Evolutionary conservation across 2,888 invertebrate species (phyloP).

Genomic region (Dryococelus australis): DNA sequence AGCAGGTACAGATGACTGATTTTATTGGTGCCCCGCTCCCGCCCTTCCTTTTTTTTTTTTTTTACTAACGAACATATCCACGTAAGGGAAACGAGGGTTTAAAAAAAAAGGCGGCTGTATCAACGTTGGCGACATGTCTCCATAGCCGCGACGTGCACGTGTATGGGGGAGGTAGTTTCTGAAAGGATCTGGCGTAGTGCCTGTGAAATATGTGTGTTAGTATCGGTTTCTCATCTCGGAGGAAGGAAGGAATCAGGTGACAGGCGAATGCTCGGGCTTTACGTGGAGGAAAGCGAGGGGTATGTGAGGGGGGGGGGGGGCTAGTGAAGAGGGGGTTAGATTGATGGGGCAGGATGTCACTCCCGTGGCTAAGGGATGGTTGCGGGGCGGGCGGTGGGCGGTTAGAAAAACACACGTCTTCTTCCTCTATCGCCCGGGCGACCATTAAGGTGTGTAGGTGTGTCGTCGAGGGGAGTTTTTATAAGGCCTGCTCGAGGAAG

Average conservation of each 20-base stretch:
- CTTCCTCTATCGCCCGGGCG: constrained; percentile 10
- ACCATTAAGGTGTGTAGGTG: constrained; percentile 11
- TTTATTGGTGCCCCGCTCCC: not conserved
- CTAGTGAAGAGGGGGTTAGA: not conserved
- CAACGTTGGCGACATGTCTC: not conserved
- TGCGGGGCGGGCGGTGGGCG: not conserved
- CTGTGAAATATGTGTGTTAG: constrained; percentile 1
- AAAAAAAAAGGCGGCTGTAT: not conserved
- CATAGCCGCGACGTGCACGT: not conserved
- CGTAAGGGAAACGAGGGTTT: not conserved
- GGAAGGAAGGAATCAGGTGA: constrained; percentile 30
- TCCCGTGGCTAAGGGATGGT: not conserved
- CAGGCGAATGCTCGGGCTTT: not conserved
- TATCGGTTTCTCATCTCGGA: constrained; percentile 28
- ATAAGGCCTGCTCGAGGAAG: too few relatives aligned
- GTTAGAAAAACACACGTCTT: constrained; percentile 16
- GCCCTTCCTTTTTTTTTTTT: too few relatives aligned
- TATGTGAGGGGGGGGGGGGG: too few relatives aligned
- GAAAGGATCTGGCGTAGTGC: constrained; percentile 7
- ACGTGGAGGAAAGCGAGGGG: too few relatives aligned
- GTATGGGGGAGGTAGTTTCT: not conserved
- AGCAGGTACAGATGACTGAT: not conserved
- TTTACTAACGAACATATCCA: too few relatives aligned
- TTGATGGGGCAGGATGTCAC: constrained; percentile 16
- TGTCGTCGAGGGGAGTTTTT: not conserved